Base-by-base conservation (phyloP, 1,140 invertebrate genomes). In the Hesperophylax magnus region DNA sequence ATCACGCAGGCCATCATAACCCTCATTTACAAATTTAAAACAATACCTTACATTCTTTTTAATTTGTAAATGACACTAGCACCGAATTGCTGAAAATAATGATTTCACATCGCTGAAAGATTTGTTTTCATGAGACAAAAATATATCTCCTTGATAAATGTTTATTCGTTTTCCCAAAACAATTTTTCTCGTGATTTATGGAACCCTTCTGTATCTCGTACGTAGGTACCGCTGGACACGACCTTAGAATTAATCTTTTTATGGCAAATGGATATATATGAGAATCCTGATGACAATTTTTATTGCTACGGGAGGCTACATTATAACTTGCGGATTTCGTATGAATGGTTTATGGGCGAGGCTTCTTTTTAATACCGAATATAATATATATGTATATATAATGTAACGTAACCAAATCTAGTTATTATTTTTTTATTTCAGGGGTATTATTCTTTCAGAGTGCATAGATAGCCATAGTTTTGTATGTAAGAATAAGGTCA, bases 191-290 rank as follows among this genome's bases (percentile, higher is more conserved):
- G 31, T 67, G 79, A 72, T 77, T 82, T 82, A 79, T 72, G 54
- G 72, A 18, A 54, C 47, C 54, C 56, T 27, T 18, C 80, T 18
- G 63, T 63, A 61, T 61, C 53, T 47, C 11, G 39, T 47, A 14
- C 39, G 39, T 47, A 18, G 61, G 31, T 77, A 60, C 76, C 58
- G 61, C 81, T 71, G 81, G 81, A 82, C 81, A 76, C 81, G 78
- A 79, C 81, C 81, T 82, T 79, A 80, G 81, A 82, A 82, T 82
- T 82, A 82, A 82, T 82, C 81, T 82, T 82, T 82, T 82, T 82
- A 82, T 82, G 77, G 81, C 81, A 82, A 82, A 82, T 82, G 81
- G 81, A 82, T 79, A 82, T 82, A 79, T 82, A 82, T 79, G 81
- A 31, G 61, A 72, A 72, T 76, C 69, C 77, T 82, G 81, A 82